Evolutionary conservation across 1,140 invertebrate species (phyloP).

Genomic region (Scaptodrosophila lebanonensis): DNA sequence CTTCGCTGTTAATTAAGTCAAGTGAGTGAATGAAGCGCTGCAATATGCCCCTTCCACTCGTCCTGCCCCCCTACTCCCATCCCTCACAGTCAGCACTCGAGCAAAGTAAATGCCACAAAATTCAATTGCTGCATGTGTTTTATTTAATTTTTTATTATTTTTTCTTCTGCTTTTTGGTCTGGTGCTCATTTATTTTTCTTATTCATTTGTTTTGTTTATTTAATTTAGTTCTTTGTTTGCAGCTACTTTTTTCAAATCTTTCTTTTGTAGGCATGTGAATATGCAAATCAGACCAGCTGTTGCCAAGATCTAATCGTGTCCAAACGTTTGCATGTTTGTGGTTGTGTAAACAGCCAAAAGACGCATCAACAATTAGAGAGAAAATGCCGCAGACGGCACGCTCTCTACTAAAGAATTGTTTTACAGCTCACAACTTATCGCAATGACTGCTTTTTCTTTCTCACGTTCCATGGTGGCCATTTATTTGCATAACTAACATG

Average conservation of each 20-base stretch:
- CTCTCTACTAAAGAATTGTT: no score
- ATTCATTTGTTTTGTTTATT: slow-evolving; percentile 70
- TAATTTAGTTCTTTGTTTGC: slow-evolving; percentile 63
- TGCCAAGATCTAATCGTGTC: no score
- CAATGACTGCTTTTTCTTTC: slow-evolving; percentile 37
- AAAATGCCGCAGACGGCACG: no score
- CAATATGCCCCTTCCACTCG: slow-evolving; percentile 32
- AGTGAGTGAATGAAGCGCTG: slow-evolving; percentile 66
- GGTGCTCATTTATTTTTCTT: slow-evolving; percentile 10
- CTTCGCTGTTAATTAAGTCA: slow-evolving; percentile 67
- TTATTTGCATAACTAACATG: no score
- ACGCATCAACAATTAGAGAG: no score
- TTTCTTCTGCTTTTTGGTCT: slow-evolving; percentile 1
- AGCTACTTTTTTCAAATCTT: slow-evolving; percentile 24
- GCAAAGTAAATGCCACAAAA: slow-evolving; percentile 69
- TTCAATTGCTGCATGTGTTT: slow-evolving; percentile 23
- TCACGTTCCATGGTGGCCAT: slow-evolving; percentile 54
- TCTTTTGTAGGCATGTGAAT: no score
- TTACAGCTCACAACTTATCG: slow-evolving; percentile 39
- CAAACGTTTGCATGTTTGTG: no score
- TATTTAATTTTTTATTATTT: not conserved
- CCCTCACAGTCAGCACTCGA: no score
- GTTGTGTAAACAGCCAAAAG: no score
- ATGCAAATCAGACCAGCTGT: no score
- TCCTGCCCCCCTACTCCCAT: no score